A percentile compares a stretch with the other conserved stretches of the same genome.
Evolutionary conservation across 2,888 invertebrate species (phyloP).

Genomic region (Oscheius myriophilus): DNA sequence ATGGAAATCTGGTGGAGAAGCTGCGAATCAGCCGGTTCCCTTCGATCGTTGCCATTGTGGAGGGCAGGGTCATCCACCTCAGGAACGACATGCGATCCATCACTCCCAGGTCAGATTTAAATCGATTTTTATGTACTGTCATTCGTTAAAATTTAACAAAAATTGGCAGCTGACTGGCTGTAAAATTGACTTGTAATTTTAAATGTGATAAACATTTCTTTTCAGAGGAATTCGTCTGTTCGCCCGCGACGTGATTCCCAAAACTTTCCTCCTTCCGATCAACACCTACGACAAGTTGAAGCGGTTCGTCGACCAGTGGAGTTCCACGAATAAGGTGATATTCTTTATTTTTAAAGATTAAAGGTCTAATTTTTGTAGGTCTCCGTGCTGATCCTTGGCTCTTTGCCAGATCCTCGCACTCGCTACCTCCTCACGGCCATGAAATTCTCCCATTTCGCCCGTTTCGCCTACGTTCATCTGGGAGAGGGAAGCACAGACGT

Average conservation of each 20-base stretch:
- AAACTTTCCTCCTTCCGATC: conserved; percentile 53
- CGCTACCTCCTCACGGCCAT: conserved; percentile 68
- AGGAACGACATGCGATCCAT: conserved; percentile 42
- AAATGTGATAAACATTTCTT: background rate
- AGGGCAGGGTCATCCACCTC: conserved; percentile 71
- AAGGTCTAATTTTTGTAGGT: conserved; percentile 39
- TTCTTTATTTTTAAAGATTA: background rate
- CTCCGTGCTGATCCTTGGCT: conserved; percentile 63
- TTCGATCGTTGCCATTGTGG: conserved; percentile 71
- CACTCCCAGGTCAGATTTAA: conserved; percentile 54
- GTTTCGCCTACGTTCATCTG: conserved; percentile 66
- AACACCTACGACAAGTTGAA: conserved; percentile 48
- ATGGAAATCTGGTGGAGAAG: conserved; percentile 71
- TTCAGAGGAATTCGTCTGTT: conserved; percentile 65
- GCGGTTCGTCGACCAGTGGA: conserved; percentile 66
- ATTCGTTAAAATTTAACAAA: no score
- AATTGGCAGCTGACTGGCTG: no score
- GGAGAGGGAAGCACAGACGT: conserved; percentile 36
- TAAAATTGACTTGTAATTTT: background rate
- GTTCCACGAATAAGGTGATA: conserved; percentile 57
- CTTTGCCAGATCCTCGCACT: conserved; percentile 56
- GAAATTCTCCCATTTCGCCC: conserved; percentile 61
- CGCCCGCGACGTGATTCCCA: conserved; percentile 71
- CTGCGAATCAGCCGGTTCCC: conserved; percentile 72
- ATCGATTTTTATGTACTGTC: no score